phyloP scores from a whole-genome alignment of 2,797 vertebrate genomes.

The Kryptolebias ocellatus region DNA sequence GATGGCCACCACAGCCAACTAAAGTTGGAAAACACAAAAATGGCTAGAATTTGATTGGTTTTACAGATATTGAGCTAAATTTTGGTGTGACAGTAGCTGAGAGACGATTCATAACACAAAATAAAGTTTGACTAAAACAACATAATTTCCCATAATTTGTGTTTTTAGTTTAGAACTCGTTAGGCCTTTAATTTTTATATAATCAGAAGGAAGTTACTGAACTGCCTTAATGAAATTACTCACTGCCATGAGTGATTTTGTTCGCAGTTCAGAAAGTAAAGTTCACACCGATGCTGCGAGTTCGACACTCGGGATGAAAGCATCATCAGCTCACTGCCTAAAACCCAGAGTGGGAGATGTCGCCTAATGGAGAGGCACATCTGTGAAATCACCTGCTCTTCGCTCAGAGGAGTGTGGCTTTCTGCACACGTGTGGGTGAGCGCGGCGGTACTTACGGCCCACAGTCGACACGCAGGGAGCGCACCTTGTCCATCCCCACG shows the following conservation, averaged over 20 bases:
- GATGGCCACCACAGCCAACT: no score
- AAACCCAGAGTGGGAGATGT: conserved; percentile 48
- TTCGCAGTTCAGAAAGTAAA: conserved; percentile 16
- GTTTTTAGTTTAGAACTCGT: not conserved
- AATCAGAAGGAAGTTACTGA: not conserved
- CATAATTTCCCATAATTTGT: not conserved
- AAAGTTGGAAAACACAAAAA: no score
- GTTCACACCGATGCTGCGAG: conserved; percentile 30
- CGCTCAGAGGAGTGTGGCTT: conserved; percentile 31
- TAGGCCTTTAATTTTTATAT: not conserved
- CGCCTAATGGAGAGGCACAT: conserved; percentile 38
- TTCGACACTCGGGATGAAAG: conserved; percentile 45
- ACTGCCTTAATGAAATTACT: not conserved
- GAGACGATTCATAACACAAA: no score
- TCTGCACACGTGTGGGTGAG: conserved; percentile 15
- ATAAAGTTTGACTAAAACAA: not conserved
- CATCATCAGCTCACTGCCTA: conserved; percentile 22
- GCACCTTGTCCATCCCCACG: conserved; percentile 81
- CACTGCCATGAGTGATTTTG: conserved; percentile 9
- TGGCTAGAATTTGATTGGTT: no score
- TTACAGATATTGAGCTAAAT: no score
- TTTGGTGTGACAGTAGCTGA: no score
- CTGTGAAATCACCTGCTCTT: conserved; percentile 37
- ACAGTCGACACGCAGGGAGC: conserved; percentile 79
- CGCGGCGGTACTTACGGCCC: conserved; percentile 77